phyloP scores from a whole-genome alignment of 2,113 vertebrate species.

The Ophiodon elongatus region DNA sequence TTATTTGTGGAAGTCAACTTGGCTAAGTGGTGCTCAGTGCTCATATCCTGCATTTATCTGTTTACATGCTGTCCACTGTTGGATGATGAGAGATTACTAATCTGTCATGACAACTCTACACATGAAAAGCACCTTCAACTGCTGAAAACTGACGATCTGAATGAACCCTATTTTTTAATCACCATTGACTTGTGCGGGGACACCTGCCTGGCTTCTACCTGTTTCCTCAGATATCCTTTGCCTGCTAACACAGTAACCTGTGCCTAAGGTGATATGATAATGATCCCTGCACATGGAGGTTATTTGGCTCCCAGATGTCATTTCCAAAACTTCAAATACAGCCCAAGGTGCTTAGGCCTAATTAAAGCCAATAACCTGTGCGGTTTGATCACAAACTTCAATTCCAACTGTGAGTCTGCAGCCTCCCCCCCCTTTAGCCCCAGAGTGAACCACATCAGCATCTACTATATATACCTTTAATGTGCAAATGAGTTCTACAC shows the following conservation, averaged over 20 bases:
- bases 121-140: background rate
- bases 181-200: background rate
- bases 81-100: background rate
- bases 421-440: background rate
- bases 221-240: constrained; percentile 8
- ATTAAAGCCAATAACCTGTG: constrained; percentile 66
- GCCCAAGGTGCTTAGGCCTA: constrained; percentile 46
- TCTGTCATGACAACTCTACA: background rate
- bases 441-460: background rate
- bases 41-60: background rate
- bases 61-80: background rate
- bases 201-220: background rate
- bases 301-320: constrained; percentile 43
- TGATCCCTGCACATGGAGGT: constrained; percentile 25
- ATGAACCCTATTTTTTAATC: background rate
- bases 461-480: constrained; percentile 15
- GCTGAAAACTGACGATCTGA: background rate
- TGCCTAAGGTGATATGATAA: constrained; percentile 22
- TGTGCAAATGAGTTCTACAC: constrained; percentile 30
- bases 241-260: constrained; percentile 20
- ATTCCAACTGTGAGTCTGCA: constrained; percentile 35
- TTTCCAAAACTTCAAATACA: constrained; percentile 57
- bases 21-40: constrained; percentile 11
- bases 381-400: constrained; percentile 59
- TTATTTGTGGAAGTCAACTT: constrained; percentile 6